Conservation (phyloP, 2,797 vertebrate genomes). For the Schizopygopsis malacanthus region DNA sequence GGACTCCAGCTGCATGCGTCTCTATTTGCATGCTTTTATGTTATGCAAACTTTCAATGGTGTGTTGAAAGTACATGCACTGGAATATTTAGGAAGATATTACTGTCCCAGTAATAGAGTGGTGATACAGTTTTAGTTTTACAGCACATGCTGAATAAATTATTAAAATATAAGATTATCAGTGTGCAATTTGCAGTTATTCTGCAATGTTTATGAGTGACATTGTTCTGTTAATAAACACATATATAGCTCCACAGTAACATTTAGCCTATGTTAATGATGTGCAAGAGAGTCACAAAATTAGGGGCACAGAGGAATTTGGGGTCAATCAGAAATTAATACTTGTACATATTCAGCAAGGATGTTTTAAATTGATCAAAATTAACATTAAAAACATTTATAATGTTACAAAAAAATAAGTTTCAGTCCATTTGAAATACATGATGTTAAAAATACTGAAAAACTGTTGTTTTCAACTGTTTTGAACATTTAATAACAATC, state of each 20-base stretch:
- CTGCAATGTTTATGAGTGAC: not conserved
- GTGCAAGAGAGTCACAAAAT: not conserved
- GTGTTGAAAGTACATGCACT: slow-evolving; percentile 6
- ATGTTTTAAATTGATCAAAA: not conserved
- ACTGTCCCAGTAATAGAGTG: not conserved
- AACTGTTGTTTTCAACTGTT: not conserved
- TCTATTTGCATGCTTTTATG: slow-evolving; percentile 16
- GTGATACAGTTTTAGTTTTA: not conserved
- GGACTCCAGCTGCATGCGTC: not conserved
- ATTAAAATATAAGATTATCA: not conserved
- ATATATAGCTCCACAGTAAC: not conserved
- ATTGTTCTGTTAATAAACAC: not conserved
- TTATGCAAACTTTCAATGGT: slow-evolving; percentile 14
- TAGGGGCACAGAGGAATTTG: not conserved
- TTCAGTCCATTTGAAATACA: not conserved
- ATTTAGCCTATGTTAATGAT: not conserved
- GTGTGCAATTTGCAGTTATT: not conserved
- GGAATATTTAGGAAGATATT: not conserved
- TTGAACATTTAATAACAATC: not conserved
- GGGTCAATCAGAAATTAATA: not conserved
- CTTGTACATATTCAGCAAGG: not conserved
- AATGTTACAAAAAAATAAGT: not conserved
- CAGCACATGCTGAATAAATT: not conserved
- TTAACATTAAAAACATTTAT: not conserved
- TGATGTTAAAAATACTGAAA: not conserved